phyloP scores from a whole-genome alignment of 30 jellyfish, hydroid and myxozoan species.

The Rhopilema esculentum region DNA sequence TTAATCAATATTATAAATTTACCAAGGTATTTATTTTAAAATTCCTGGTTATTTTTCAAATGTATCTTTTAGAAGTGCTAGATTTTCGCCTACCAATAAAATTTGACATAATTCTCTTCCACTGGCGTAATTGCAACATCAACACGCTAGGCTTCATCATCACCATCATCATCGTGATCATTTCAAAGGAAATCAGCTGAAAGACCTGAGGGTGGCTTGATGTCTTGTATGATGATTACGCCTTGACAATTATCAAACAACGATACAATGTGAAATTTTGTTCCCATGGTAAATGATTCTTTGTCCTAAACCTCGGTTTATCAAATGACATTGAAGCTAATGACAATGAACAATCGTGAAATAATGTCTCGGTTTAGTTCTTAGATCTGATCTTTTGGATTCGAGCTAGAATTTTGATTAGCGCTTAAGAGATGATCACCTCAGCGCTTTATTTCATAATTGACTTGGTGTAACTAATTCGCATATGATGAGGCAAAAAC shows the following conservation, averaged over 20 bases:
- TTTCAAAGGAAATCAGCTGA: background rate
- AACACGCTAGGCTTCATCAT: too few species aligned
- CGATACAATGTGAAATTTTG: background rate
- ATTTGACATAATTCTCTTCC: too few species aligned
- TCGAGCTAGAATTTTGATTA: constrained; percentile 39
- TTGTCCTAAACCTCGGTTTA: background rate
- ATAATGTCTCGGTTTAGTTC: constrained; percentile 8
- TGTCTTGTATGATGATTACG: background rate
- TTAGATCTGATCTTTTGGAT: constrained; percentile 6
- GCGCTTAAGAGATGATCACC: constrained; percentile 44
- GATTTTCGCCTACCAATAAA: too few species aligned
- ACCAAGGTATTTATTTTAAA: too few species aligned
- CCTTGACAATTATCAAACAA: constrained; percentile 11
- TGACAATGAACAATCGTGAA: constrained; percentile 27
- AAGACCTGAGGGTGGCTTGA: constrained; percentile 18
- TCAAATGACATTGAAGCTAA: constrained; percentile 2
- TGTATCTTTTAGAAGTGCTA: too few species aligned
- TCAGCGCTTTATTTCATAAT: constrained; percentile 31
- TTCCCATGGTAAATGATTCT: background rate
- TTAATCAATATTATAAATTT: too few species aligned
- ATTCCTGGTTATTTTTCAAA: too few species aligned
- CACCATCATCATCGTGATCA: too few species aligned
- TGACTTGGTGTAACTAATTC: constrained; percentile 63
- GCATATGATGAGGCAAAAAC: constrained; percentile 27
- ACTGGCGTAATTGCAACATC: too few species aligned